Conservation (phyloP, 2,797 vertebrate species). For the Microhierax caerulescens region DNA sequence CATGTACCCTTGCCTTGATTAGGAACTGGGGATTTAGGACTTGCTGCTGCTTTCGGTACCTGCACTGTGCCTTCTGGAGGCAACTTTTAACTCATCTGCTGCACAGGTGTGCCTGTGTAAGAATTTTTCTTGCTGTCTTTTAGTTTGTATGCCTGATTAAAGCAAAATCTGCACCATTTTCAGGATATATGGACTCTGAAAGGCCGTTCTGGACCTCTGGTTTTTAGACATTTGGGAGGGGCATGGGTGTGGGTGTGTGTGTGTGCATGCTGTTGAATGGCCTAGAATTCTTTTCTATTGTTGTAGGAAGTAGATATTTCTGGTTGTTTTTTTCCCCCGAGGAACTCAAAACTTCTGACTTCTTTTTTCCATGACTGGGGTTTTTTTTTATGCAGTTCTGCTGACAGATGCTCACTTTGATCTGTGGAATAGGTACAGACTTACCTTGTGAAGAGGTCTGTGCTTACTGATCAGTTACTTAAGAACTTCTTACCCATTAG, state of each 20-base stretch:
- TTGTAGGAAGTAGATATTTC: neutral
- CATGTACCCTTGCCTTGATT: accelerated
- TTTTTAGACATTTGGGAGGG: neutral
- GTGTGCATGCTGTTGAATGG: neutral
- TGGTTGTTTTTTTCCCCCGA: neutral
- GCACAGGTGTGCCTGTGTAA: neutral
- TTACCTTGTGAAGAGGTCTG: accelerated
- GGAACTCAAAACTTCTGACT: neutral
- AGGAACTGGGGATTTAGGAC: neutral
- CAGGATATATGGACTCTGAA: accelerated
- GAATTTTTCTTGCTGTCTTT: neutral
- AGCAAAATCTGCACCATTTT: neutral
- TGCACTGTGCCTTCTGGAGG: neutral
- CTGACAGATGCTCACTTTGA: neutral
- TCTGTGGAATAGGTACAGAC: neutral
- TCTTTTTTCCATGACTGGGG: neutral
- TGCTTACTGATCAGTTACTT: neutral
- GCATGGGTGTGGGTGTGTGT: too few species aligned
- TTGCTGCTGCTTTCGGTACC: neutral
- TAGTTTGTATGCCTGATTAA: neutral
- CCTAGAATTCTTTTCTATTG: neutral
- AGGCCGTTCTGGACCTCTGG: neutral
- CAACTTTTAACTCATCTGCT: neutral
- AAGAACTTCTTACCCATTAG: neutral
- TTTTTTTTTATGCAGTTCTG: neutral